Base-by-base conservation (phyloP, 2,113 vertebrate species). In the Equus przewalskii region DNA sequence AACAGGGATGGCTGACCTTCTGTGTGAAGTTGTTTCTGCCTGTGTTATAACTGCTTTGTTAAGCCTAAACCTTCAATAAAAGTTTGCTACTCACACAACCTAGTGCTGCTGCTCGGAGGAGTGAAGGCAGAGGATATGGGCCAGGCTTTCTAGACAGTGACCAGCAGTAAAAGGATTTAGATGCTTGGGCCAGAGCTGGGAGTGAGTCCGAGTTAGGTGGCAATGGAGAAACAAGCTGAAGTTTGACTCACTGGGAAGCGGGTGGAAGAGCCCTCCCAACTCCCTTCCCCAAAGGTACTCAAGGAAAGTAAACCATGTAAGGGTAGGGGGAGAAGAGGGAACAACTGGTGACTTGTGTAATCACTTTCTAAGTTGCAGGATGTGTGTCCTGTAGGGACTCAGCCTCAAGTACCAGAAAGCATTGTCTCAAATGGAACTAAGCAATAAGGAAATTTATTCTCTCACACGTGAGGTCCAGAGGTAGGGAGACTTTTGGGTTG, bases 341-440 rank as follows among this genome's bases (percentile, higher is more conserved):
- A 78, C 19, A 67, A 16, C 2, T 26, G 33, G 21, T 62, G 28
- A 49, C n/a, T 83, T 86, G 1, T 60, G 11, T 36, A 54, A 28
- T 67, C 51, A 79, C 24, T 80, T 90, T 94, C 81, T 83, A 84
- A 93, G 67, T 72, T 67, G 62, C 36, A 95, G 16, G 18, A n/a
- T 76, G 33, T 65, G 46, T 73, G 69, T 81, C 19, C 33, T 76
- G 85, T 81, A 94, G 44, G 65, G 56, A 72, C 21, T 95, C 36
- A 44, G 70, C 49, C 14, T 21, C 36, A 69, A 80, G 72, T 64
- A 87, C 64, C 22, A 91, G 26, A 79, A 95, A 89, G 24, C 2
- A 22, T 85, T 28, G 30, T 65, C 33, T 79, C 46, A 88, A 62
- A 76, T 85, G 78, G 30, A 51, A 44, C 72, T 85, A 65, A 60